phyloP scores from a whole-genome alignment of 1,140 invertebrate genomes.

The Trichonephila clavipes region DNA sequence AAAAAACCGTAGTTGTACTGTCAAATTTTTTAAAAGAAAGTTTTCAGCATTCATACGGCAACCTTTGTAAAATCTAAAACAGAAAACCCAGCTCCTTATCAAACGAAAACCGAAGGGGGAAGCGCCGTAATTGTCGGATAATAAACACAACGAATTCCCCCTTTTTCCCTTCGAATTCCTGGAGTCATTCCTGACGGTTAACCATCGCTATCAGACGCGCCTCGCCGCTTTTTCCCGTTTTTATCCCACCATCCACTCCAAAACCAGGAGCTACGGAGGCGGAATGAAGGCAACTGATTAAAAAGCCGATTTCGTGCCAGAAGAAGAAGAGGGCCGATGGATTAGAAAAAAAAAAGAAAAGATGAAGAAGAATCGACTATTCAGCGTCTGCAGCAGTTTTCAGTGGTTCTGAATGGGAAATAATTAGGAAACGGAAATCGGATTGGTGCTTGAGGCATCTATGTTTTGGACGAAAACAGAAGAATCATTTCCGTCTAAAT shows the following conservation, averaged over 20 bases:
- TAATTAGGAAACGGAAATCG: conserved; percentile 33
- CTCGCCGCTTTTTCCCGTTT: not conserved
- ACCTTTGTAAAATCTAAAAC: too few species aligned
- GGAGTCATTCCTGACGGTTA: conserved; percentile 11
- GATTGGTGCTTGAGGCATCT: conserved; percentile 4
- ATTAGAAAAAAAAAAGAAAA: conserved; percentile 1
- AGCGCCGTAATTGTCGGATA: not conserved
- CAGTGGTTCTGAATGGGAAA: conserved; percentile 23
- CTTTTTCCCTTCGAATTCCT: not conserved
- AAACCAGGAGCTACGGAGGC: not conserved
- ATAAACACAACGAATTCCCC: not conserved
- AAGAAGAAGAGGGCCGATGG: conserved; percentile 4
- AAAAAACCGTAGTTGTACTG: too few species aligned
- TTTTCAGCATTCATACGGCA: too few species aligned
- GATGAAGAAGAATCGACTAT: not conserved
- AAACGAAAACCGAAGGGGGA: not conserved
- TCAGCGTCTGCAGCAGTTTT: conserved; percentile 41
- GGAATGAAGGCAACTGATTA: conserved; percentile 44
- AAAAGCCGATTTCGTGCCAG: conserved; percentile 30
- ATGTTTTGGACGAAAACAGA: conserved; percentile 34
- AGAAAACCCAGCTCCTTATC: too few species aligned
- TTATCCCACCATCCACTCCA: not conserved
- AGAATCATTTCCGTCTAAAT: conserved; percentile 25
- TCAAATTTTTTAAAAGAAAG: too few species aligned
- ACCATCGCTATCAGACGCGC: not conserved